A percentile compares a stretch with the other conserved stretches of the same genome.
phyloP scores from a whole-genome alignment of 2,113 vertebrate genomes.

The Sitta europaea region DNA sequence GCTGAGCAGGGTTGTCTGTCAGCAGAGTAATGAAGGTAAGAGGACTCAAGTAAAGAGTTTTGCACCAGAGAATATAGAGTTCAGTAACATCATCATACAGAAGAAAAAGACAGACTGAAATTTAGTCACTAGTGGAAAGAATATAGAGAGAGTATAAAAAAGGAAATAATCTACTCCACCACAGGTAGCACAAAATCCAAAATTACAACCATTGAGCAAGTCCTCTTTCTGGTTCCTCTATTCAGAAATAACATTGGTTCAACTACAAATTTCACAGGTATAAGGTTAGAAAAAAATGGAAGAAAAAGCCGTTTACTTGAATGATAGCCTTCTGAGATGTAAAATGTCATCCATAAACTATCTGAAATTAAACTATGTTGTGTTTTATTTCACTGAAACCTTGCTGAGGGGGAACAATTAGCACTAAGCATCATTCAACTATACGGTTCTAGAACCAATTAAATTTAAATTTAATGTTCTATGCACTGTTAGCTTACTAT shows the following conservation, averaged over 20 bases:
- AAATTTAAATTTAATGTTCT: neutral
- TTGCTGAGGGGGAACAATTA: neutral
- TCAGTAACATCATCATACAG: neutral
- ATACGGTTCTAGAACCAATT: neutral
- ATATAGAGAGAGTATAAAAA: neutral
- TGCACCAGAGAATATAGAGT: neutral
- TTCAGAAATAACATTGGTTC: neutral
- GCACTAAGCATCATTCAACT: neutral
- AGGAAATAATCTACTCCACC: neutral
- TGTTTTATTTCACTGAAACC: neutral
- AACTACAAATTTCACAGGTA: neutral
- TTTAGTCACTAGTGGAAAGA: neutral
- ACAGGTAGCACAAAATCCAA: neutral
- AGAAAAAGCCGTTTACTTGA: neutral
- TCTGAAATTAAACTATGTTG: neutral
- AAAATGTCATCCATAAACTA: neutral
- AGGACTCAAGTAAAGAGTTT: neutral
- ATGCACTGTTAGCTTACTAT: neutral
- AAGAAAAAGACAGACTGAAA: neutral
- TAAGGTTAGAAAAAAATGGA: neutral
- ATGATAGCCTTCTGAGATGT: neutral
- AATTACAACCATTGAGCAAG: neutral
- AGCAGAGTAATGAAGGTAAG: neutral
- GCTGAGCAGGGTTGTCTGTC: neutral
- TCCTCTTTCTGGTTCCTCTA: neutral